Base-by-base conservation (phyloP, 2,113 vertebrate genomes). In the Datnioides undecimradiatus region DNA sequence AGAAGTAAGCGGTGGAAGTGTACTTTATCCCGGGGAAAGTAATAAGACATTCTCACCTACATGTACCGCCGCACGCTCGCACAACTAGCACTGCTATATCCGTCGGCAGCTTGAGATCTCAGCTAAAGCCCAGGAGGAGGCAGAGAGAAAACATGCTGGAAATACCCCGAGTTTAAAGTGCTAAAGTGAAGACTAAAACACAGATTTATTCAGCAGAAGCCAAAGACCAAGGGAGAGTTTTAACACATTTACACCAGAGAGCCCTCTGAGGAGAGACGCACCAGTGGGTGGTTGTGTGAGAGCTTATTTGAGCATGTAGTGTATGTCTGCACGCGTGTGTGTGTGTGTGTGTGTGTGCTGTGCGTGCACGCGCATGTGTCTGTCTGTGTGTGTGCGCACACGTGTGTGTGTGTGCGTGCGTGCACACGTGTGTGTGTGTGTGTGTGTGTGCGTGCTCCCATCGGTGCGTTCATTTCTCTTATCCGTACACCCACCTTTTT, bases 151-250 rank as follows among this genome's bases (percentile, higher is more conserved):
- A 82, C 80, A 85, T 90, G 90, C 90, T 91, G 89, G 93, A 95
- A 94, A 94, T 92, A 93, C 85, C 89, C 86, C 1, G 82, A 91
- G 90, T 93, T 92, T 94, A 94, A 94, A 95, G 92, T 90, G 93
- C 88, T 93, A 92, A 93, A 93, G 88, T 90, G 84, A 90, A 87
- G 90, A 92, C 89, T 95, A 93, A 95, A 95, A 93, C 92, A 91
- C 90, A 94, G 92, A 95, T 95, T 95, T 95, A 95, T 94, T 94
- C 93, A 94, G 88, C 87, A 92, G 90, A 94, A 93, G 93, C 93
- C 93, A 94, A 94, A 94, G 93, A 94, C 92, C 91, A 93, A 82
- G 91, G 93, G 93, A 94, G 91, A 92, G 92, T 93, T 94, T 95
- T 93, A 94, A 93, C 93, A 94, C 93, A 91, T 94, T 94, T 94